Evolutionary conservation across 2,888 invertebrate species (phyloP), one percentile per base, ranked within the genome.

Genomic region (Hirtodrosophila cameraria): DNA sequence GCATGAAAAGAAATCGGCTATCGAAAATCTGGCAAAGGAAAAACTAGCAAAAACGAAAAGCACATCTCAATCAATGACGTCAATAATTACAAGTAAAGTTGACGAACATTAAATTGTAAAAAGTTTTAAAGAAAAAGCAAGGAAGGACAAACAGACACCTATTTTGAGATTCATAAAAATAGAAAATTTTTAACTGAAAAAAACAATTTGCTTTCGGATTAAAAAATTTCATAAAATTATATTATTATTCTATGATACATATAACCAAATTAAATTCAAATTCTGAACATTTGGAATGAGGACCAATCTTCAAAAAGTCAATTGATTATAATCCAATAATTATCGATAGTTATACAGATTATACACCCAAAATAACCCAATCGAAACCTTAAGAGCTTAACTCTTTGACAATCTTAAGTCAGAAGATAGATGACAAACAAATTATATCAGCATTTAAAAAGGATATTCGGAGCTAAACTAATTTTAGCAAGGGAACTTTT

Each of bases 401-500:
- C 57, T 49, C 59, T 30, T 69, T 59, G 64, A 68, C 53, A 41
- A 23, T n/a, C 23, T 41, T 46, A 39, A 57, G 41, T 15, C 23
- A 9, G 11, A 28, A 38, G 54, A 49, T 11, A 28, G 28, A 53
- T n/a, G 35, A 23, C 58, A 55, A 39, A 38, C 49, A 60, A 54
- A 74, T n/a, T n/a, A 63, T 55, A 43, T 49, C 65, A 70, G 58
- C 59, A 43, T 41, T 46, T n/a, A n/a, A 54, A 69, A 68, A 71
- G 60, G 45, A 46, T 62, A 55, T 58, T 59, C 49, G 42, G 62
- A 57, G 62, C 62, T 73, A 61, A 52, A 53, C 49, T 57, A 71
- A 71, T 71, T 74, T 61, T 25, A 43, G 13, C 60, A 71, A 68
- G 57, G 2, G 23, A 23, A 8, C 23, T 7, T 2, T 23, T 57